Evolutionary conservation across 1,140 invertebrate genomes (phyloP), one percentile per base, ranked within the genome.

Genomic region (Pseudomyrmex dendroicus): DNA sequence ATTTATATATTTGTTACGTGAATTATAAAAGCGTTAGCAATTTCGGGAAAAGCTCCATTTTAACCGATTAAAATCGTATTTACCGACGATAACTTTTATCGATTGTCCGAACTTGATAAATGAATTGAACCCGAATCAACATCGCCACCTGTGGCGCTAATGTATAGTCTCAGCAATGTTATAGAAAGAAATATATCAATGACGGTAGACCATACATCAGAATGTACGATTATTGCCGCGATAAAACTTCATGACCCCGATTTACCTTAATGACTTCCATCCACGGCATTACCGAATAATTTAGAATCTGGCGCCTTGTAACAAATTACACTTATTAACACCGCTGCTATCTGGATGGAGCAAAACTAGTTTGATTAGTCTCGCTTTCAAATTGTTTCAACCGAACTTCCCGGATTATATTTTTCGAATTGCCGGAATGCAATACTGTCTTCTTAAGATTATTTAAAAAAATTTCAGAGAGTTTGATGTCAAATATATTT

Each of bases 141-240:
- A 73, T 59, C 82, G 48, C 85, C 86, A 87, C 86, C 86, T 87
- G 86, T 87, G 85, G 86, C 86, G 83, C 82, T 87, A 87, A 87
- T 87, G 86, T 76, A 84, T 80, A 84, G 76, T 83, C 35, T 35
- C 74, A 72, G 85, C 80, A 87, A 87, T 84, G 82, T 86, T 87
- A 64, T 56, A 57, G 86, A 86, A 84, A 87, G 77, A 85, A 87
- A 87, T 87, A 87, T 57, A 87, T 87, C 85, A 87, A 87, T 87
- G 83, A 87, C 70, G 52, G 48, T 72, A 72, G 66, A 48, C 66
- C 35, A 50, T 80, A 72, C 54, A 59, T 80, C 66, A 80, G 76
- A 70, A 70, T 59, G 54, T 50, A 70, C 66, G 76, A 80, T 80
- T 80, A 80, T 59, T 80, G 67, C 76, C 7, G 54, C 12, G 76